These are phyloP conservation scores for Triops longicaudatus DNA, from an alignment of 1,140 invertebrate genomes.

Conservation along the genomic window DNA sequence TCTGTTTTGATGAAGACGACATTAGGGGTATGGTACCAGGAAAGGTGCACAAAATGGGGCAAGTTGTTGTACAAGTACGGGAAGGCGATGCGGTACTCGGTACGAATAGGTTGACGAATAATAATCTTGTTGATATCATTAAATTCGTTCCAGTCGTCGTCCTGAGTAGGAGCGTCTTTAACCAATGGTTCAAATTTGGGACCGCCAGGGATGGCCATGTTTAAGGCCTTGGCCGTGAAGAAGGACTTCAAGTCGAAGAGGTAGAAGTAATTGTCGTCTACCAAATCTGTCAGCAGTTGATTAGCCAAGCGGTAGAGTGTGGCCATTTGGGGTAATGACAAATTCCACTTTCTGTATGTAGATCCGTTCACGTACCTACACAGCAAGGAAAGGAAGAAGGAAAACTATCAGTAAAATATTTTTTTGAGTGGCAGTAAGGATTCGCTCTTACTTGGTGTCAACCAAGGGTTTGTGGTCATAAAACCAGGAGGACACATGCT, in stretches of 20 bases:
- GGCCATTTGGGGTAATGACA: slow-evolving; percentile 92
- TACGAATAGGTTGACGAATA: slow-evolving; percentile 94
- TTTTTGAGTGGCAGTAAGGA: not conserved
- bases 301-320: slow-evolving; percentile 95
- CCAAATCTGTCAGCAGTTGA: slow-evolving; percentile 94
- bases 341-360: slow-evolving; percentile 92
- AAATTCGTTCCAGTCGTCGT: slow-evolving; percentile 99
- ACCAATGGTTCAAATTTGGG: slow-evolving; percentile 99
- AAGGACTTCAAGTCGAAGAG: slow-evolving; percentile 98
- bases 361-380: slow-evolving; percentile 89
- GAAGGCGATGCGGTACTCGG: slow-evolving; percentile 98
- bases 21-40: slow-evolving; percentile 97
- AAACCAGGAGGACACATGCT: slow-evolving; percentile 85
- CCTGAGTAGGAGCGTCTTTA: slow-evolving; percentile 91
- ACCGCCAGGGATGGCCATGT: slow-evolving; percentile 99
- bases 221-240: slow-evolving; percentile 98
- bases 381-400: slow-evolving; percentile 32
- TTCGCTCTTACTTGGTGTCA: slow-evolving; percentile 59
- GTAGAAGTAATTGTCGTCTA: slow-evolving; percentile 99
- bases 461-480: slow-evolving; percentile 96
- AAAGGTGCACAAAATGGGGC: slow-evolving; percentile 89
- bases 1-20: slow-evolving; percentile 99
- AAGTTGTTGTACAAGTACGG: slow-evolving; percentile 99
- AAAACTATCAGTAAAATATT: not conserved
- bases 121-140: slow-evolving; percentile 99